Conservation (phyloP, 1,140 invertebrate species). For the Phthorimaea operculella region DNA sequence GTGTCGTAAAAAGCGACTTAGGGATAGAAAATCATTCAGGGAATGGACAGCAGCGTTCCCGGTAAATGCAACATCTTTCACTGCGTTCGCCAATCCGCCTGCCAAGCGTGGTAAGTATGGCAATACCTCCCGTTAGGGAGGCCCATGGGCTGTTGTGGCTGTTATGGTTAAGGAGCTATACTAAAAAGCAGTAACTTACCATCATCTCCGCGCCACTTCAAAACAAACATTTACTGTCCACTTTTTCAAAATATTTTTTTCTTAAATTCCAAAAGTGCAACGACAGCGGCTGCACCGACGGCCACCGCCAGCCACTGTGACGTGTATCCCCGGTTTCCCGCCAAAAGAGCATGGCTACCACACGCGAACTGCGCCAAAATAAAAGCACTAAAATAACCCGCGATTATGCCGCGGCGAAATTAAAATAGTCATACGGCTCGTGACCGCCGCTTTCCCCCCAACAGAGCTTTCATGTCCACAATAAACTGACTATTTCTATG, state of each 20-base stretch:
- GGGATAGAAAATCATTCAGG: too few species aligned
- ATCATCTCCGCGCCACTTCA: too few species aligned
- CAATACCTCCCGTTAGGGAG: too few species aligned
- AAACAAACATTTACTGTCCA: not conserved
- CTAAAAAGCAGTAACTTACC: too few species aligned
- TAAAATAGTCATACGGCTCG: constrained; percentile 49
- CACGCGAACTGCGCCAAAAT: constrained; percentile 65
- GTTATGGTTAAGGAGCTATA: too few species aligned
- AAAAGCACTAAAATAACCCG: constrained; percentile 62
- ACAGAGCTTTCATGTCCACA: constrained; percentile 25
- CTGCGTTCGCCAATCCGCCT: too few species aligned
- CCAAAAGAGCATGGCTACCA: constrained; percentile 58
- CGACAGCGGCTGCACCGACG: constrained; percentile 27
- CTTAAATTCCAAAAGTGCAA: not conserved
- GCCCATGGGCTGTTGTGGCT: too few species aligned
- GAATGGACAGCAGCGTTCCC: too few species aligned
- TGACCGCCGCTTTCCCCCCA: constrained; percentile 34
- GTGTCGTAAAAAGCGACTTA: too few species aligned
- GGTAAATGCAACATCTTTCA: too few species aligned
- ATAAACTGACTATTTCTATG: not conserved
- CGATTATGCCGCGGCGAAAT: constrained; percentile 54
- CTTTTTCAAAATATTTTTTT: not conserved
- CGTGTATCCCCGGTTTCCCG: constrained; percentile 15
- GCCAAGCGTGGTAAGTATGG: too few species aligned
- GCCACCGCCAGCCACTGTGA: constrained; percentile 38